These are phyloP conservation scores for Aethina tumida DNA, from an alignment of 1,140 invertebrate genomes.

Conservation along the genomic window DNA sequence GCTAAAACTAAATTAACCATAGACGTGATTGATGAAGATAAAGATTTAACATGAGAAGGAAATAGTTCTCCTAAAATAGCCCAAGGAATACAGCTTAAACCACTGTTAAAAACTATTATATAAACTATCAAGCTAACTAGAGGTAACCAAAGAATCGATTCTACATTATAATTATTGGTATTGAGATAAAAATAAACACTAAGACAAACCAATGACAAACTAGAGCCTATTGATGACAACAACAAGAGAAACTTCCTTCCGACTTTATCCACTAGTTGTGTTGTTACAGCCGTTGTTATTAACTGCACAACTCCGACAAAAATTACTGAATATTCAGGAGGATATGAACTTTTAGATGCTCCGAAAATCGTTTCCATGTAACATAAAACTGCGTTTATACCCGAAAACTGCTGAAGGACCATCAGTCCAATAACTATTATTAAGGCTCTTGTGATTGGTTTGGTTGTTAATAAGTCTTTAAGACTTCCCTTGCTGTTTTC, in stretches of 20 bases:
- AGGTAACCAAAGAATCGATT: constrained; percentile 18
- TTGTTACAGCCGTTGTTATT: constrained; percentile 51
- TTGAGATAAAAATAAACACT: constrained; percentile 20
- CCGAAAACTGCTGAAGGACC: constrained; percentile 63
- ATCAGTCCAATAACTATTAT: constrained; percentile 59
- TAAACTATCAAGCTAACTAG: constrained; percentile 15
- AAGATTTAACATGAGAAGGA: constrained; percentile 59
- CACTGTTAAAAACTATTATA: constrained; percentile 29
- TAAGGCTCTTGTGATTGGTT: constrained; percentile 49
- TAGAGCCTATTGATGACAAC: constrained; percentile 54
- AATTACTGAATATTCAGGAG: constrained; percentile 55
- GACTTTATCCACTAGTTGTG: constrained; percentile 59
- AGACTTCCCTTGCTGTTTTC: too few relatives aligned
- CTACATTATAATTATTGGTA: constrained; percentile 7
- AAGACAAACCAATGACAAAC: constrained; percentile 19
- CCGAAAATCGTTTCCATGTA: constrained; percentile 64
- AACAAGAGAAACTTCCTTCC: constrained; percentile 62
- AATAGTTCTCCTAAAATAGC: constrained; percentile 73
- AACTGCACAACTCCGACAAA: constrained; percentile 67
- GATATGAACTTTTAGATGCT: constrained; percentile 44
- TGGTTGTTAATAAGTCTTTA: constrained; percentile 43
- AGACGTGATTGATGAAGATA: constrained; percentile 59
- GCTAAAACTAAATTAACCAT: constrained; percentile 70
- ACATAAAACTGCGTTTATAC: constrained; percentile 74
- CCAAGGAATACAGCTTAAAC: constrained; percentile 73